phyloP scores from a whole-genome alignment of 2,113 vertebrate genomes.

The Hypomesus transpacificus region DNA sequence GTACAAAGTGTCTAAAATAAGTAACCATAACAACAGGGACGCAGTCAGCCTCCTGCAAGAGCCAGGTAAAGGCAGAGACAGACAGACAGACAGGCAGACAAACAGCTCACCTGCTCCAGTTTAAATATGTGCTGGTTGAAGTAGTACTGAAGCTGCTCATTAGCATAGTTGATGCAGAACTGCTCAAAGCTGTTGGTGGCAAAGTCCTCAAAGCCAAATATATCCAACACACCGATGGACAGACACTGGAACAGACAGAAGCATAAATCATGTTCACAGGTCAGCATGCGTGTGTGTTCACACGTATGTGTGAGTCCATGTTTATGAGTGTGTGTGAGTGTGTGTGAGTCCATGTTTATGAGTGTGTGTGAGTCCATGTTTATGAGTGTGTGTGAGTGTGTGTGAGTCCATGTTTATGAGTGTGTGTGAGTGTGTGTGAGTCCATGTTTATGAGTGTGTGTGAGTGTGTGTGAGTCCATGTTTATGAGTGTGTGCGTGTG shows the following conservation, averaged over 20 bases:
- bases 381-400: background rate
- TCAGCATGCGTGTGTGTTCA: background rate
- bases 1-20: no score
- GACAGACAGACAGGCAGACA: background rate
- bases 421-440: background rate
- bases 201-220: conserved; percentile 98
- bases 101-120: conserved; percentile 85
- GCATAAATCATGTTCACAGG: background rate
- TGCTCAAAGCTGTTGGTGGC: conserved; percentile 96
- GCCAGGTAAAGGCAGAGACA: background rate
- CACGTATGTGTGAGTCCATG: background rate
- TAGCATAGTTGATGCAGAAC: conserved; percentile 99
- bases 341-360: background rate
- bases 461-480: background rate
- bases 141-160: conserved; percentile 97
- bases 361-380: no score
- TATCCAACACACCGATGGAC: conserved; percentile 95
- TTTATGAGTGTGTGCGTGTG: background rate
- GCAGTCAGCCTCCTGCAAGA: no score
- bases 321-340: background rate
- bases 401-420: background rate
- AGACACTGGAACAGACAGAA: conserved; percentile 75
- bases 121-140: conserved; percentile 99
- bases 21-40: no score
- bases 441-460: background rate